Conservation (phyloP, 2,113 vertebrate genomes). For the Albula goreensis region DNA sequence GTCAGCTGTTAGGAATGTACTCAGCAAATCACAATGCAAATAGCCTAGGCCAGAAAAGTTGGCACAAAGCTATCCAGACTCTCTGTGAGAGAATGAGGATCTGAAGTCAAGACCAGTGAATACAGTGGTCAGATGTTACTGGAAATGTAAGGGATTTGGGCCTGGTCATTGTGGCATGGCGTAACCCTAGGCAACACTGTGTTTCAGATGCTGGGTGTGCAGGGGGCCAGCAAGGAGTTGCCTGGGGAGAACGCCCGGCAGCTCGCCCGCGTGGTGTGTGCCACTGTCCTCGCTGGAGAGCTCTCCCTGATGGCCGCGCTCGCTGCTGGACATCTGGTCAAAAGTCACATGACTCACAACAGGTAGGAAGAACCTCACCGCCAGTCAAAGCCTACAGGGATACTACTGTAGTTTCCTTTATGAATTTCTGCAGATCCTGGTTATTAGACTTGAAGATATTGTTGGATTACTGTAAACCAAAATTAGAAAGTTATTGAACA, state of each 20-base stretch:
- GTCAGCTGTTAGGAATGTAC: too few species aligned
- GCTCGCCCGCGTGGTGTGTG: slow-evolving; percentile 88
- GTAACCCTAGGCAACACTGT: background rate
- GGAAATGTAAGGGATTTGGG: background rate
- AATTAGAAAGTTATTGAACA: too few species aligned
- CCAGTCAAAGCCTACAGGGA: background rate
- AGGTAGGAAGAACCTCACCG: slow-evolving; percentile 66
- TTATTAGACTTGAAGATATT: background rate
- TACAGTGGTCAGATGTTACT: too few species aligned
- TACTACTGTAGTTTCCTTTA: too few species aligned
- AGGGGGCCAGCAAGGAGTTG: slow-evolving; percentile 79
- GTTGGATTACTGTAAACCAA: too few species aligned
- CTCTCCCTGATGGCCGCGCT: slow-evolving; percentile 91
- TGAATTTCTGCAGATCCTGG: background rate
- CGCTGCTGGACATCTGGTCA: slow-evolving; percentile 90
- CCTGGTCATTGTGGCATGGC: background rate
- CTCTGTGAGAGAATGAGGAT: too few species aligned
- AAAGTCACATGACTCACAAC: slow-evolving; percentile 96
- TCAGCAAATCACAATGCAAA: too few species aligned
- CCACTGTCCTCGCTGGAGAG: slow-evolving; percentile 90
- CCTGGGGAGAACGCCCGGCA: slow-evolving; percentile 93
- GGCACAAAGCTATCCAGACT: too few species aligned
- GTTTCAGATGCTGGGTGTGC: slow-evolving; percentile 88
- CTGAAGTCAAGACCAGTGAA: too few species aligned
- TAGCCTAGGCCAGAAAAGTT: too few species aligned